phyloP scores from a whole-genome alignment of 2,113 vertebrate genomes.

The Eulemur rufifrons region DNA sequence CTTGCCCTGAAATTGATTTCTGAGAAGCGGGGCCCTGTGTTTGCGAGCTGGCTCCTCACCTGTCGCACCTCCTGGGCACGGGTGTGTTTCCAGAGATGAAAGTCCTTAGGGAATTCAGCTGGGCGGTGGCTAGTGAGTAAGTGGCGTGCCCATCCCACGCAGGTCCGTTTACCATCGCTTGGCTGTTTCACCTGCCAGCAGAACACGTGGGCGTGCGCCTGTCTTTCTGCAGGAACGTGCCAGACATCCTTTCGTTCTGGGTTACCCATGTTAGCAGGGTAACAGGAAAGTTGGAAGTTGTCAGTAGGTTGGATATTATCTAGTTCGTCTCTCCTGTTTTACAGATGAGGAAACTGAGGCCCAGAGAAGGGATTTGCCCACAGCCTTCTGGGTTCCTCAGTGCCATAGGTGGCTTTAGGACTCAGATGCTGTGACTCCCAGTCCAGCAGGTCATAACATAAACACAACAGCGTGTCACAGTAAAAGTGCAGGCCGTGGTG shows the following conservation, averaged over 20 bases:
- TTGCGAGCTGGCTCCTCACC: neutral
- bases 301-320: neutral
- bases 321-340: neutral
- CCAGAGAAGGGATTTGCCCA: neutral
- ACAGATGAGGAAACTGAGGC: neutral
- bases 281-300: neutral
- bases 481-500: too few relatives aligned
- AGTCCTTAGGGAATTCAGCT: neutral
- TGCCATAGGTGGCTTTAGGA: rapidly evolving
- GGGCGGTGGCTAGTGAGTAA: neutral
- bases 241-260: neutral
- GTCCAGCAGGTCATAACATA: rapidly evolving
- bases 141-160: neutral
- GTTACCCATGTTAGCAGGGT: neutral
- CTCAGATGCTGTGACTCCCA: neutral
- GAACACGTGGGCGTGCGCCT: rapidly evolving
- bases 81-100: slow-evolving; percentile 10
- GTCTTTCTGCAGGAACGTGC: neutral
- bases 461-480: too few relatives aligned
- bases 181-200: neutral
- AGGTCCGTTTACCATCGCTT: neutral
- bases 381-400: too few relatives aligned
- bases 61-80: neutral
- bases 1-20: slow-evolving; percentile 48
- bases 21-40: slow-evolving; percentile 12